phyloP scores from a whole-genome alignment of 2,888 invertebrate species.

The Lypha dubia region DNA sequence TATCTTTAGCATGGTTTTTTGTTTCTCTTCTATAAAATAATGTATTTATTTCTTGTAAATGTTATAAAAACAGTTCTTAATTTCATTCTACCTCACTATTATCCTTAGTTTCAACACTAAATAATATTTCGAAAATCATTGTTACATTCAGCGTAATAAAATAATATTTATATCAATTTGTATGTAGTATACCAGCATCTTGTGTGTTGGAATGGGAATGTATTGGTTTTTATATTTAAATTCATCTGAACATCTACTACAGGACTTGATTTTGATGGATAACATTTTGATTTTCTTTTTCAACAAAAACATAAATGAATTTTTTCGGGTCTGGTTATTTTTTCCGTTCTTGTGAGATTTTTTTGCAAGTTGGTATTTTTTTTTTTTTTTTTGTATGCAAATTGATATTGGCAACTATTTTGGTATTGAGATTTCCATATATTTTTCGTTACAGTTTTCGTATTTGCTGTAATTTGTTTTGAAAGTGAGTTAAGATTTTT shows the following conservation, averaged over 20 bases:
- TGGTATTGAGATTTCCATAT: neutral
- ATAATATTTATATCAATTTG: neutral
- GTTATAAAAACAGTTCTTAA: no score
- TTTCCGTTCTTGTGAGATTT: conserved; percentile 27
- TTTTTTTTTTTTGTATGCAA: no score
- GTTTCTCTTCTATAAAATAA: no score
- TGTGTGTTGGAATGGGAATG: neutral
- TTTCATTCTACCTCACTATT: no score
- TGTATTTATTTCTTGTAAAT: neutral
- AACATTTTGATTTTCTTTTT: conserved; percentile 33
- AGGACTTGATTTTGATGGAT: conserved; percentile 51
- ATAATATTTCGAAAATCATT: no score
- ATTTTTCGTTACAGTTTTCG: conserved; percentile 6
- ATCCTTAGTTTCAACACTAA: no score
- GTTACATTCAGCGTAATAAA: no score
- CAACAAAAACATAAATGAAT: neutral
- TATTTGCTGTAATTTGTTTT: conserved; percentile 27
- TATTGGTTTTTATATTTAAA: neutral
- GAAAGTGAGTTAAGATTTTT: conserved; percentile 46
- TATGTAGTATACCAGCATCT: no score
- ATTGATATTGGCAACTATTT: conserved; percentile 61
- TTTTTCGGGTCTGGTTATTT: conserved; percentile 25
- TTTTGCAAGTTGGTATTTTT: conserved; percentile 22
- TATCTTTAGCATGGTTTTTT: no score
- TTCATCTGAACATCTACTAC: conserved; percentile 3